A percentile compares a stretch with the other conserved stretches of the same genome.
phyloP scores from a whole-genome alignment of 2,797 vertebrate species.

The Peromyscus melanophrys region DNA sequence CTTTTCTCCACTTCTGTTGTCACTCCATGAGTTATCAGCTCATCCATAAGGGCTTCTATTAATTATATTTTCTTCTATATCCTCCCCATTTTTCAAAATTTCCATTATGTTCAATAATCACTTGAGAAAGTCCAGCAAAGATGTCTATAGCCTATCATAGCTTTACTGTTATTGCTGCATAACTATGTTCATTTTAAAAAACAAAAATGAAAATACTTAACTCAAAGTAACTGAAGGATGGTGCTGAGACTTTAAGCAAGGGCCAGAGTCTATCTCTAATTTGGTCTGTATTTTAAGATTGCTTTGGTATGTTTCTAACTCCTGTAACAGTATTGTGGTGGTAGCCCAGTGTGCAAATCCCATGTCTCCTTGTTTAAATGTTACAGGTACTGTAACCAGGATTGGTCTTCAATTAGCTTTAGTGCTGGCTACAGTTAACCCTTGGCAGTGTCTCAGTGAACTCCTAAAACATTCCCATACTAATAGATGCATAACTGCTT shows the following conservation, averaged over 20 bases:
- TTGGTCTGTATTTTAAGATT: slow-evolving; percentile 16
- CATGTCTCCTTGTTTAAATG: not conserved
- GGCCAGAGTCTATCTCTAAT: not conserved
- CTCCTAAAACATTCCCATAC: not conserved
- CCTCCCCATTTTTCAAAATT: not conserved
- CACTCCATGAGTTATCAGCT: not conserved
- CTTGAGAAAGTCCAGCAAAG: not conserved
- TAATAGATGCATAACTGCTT: not conserved
- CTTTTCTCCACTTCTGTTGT: not conserved
- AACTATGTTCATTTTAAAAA: slow-evolving; percentile 30
- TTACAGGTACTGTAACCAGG: not conserved
- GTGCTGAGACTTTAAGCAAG: not conserved
- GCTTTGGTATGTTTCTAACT: not conserved
- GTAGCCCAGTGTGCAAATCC: not conserved
- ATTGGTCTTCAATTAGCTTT: not conserved
- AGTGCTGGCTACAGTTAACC: not conserved
- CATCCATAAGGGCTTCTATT: not conserved
- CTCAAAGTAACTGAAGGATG: not conserved
- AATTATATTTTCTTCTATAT: not conserved
- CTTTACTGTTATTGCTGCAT: not conserved
- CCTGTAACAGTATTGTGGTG: no score
- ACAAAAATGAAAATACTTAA: not conserved
- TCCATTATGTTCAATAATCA: not conserved
- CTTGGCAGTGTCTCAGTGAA: not conserved
- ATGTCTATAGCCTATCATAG: not conserved